Evolutionary conservation across 2,113 vertebrate genomes (phyloP).

Genomic region (Vireo altiloquus): DNA sequence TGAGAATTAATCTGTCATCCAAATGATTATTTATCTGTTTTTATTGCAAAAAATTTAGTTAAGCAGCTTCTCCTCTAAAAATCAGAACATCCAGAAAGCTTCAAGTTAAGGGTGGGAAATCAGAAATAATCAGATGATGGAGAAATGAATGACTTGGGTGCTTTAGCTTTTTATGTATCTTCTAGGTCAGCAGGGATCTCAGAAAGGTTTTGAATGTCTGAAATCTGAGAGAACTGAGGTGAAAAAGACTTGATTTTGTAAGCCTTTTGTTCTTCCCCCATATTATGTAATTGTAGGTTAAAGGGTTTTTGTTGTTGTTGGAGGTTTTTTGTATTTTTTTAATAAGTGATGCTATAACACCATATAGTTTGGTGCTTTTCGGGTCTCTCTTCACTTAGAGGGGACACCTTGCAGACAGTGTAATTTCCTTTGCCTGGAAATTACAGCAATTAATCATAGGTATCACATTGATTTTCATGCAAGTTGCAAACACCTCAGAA

Average conservation of each 20-base stretch:
- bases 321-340: too few species aligned
- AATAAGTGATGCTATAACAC: background rate
- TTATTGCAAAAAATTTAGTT: background rate
- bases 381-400: background rate
- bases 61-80: background rate
- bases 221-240: background rate
- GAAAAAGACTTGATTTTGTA: background rate
- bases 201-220: background rate
- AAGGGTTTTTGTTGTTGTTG: fast-evolving
- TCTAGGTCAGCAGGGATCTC: background rate
- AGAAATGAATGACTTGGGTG: background rate
- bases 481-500: background rate
- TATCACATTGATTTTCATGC: background rate
- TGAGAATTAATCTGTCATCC: background rate
- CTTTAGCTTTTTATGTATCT: fast-evolving
- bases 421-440: background rate
- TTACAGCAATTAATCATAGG: background rate
- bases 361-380: background rate
- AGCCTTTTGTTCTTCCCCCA: background rate
- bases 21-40: background rate
- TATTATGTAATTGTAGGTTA: background rate
- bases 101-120: background rate
- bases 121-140: background rate
- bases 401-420: background rate
- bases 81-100: background rate